These are phyloP conservation scores for Galleria mellonella DNA, from an alignment of 1,140 invertebrate genomes.

Conservation along the genomic window DNA sequence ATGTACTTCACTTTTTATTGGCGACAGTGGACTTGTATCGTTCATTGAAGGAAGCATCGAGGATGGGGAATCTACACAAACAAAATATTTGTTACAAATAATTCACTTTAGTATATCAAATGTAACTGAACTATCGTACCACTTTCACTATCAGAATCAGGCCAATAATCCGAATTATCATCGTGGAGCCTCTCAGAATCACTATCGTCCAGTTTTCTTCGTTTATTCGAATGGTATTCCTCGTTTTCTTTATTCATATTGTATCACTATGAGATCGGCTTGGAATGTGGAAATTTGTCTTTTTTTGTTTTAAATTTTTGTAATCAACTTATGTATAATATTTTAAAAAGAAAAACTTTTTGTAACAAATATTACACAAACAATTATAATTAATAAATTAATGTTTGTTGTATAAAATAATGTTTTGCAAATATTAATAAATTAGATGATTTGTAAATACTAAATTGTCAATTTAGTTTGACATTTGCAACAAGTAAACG, in stretches of 20 bases:
- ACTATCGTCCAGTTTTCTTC: slow-evolving; percentile 38
- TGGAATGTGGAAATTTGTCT: too few relatives aligned
- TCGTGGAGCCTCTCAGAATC: slow-evolving; percentile 29
- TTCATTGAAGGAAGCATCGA: slow-evolving; percentile 65
- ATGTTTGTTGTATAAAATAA: too few relatives aligned
- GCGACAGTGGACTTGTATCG: slow-evolving; percentile 68
- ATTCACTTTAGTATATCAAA: not conserved
- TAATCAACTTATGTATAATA: too few relatives aligned
- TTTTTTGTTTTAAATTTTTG: too few relatives aligned
- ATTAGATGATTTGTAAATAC: too few relatives aligned
- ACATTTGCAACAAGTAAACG: too few relatives aligned
- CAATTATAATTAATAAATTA: too few relatives aligned
- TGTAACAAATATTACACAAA: too few relatives aligned
- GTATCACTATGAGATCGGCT: too few relatives aligned
- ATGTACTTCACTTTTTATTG: slow-evolving; percentile 71
- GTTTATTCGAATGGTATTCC: slow-evolving; percentile 32
- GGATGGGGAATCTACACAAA: slow-evolving; percentile 68
- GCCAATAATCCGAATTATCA: slow-evolving; percentile 53
- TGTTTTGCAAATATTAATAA: too few relatives aligned
- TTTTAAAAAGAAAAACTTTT: too few relatives aligned
- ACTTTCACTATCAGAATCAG: slow-evolving; percentile 45
- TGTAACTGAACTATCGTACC: slow-evolving; percentile 19
- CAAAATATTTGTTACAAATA: slow-evolving; percentile 1
- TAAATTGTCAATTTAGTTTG: too few relatives aligned
- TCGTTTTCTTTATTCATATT: slow-evolving; percentile 54